These are phyloP conservation scores for Sterrhoptilus dennistouni DNA, from an alignment of 2,113 vertebrate genomes.

Conservation along the genomic window DNA sequence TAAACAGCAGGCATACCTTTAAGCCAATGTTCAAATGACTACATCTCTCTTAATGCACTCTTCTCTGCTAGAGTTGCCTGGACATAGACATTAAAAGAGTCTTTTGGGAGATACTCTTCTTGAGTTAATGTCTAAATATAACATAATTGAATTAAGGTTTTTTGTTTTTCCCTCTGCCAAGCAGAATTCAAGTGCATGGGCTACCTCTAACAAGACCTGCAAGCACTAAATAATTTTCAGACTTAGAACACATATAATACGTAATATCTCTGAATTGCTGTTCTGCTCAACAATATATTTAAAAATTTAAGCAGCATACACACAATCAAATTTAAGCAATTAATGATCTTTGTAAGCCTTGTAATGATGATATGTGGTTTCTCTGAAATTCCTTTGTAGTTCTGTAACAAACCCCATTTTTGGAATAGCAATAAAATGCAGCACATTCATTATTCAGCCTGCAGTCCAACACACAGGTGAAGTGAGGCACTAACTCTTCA, in stretches of 20 bases:
- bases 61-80: not conserved
- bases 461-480: not conserved
- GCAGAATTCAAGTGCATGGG: not conserved
- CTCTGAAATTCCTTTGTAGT: not conserved
- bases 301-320: not conserved
- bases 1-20: not conserved
- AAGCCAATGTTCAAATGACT: not conserved
- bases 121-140: constrained; percentile 4
- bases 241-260: not conserved
- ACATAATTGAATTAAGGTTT: not conserved
- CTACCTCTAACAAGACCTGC: not conserved
- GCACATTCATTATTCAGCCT: not conserved
- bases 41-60: not conserved
- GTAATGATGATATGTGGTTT: not conserved
- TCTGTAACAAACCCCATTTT: not conserved
- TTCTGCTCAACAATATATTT: not conserved
- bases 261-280: not conserved
- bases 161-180: constrained; percentile 6
- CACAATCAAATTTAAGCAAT: not conserved
- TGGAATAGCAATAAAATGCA: not conserved
- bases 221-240: not conserved
- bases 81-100: not conserved
- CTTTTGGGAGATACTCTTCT: not conserved
- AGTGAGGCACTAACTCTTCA: not conserved
- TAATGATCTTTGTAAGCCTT: not conserved